phyloP scores from a whole-genome alignment of 1,140 invertebrate genomes.

The Drosophila arawakana region DNA sequence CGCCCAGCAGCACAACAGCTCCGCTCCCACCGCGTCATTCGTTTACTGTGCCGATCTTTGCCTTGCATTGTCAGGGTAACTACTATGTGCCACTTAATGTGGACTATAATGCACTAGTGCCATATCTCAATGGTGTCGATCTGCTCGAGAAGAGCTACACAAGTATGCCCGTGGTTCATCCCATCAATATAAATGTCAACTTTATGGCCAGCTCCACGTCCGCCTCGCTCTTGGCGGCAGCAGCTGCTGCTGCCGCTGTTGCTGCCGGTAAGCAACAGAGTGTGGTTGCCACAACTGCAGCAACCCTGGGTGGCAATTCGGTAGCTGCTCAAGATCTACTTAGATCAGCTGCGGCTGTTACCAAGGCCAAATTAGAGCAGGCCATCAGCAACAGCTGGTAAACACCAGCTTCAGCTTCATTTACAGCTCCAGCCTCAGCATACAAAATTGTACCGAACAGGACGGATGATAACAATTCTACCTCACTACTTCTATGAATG shows the following conservation, averaged over 20 bases:
- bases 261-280: conserved; percentile 69
- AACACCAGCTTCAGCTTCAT: not conserved
- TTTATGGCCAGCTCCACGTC: conserved; percentile 85
- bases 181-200: conserved; percentile 95
- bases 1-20: conserved; percentile 79
- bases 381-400: conserved; percentile 75
- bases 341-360: conserved; percentile 60
- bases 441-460: not conserved
- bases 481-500: conserved; percentile 84
- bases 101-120: conserved; percentile 90
- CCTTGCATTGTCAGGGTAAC: conserved; percentile 92
- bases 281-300: conserved; percentile 73
- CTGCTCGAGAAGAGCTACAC: conserved; percentile 85
- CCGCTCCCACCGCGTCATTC: conserved; percentile 71
- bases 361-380: conserved; percentile 75
- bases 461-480: conserved; percentile 76
- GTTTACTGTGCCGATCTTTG: conserved; percentile 90
- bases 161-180: conserved; percentile 89
- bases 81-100: conserved; percentile 96
- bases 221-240: conserved; percentile 66
- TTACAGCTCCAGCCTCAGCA: not conserved
- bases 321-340: conserved; percentile 51
- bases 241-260: conserved; percentile 71
- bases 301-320: conserved; percentile 86
- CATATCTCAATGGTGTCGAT: conserved; percentile 88